These are phyloP conservation scores for Thermophis baileyi DNA, from an alignment of 2,113 vertebrate species.

Conservation along the genomic window DNA sequence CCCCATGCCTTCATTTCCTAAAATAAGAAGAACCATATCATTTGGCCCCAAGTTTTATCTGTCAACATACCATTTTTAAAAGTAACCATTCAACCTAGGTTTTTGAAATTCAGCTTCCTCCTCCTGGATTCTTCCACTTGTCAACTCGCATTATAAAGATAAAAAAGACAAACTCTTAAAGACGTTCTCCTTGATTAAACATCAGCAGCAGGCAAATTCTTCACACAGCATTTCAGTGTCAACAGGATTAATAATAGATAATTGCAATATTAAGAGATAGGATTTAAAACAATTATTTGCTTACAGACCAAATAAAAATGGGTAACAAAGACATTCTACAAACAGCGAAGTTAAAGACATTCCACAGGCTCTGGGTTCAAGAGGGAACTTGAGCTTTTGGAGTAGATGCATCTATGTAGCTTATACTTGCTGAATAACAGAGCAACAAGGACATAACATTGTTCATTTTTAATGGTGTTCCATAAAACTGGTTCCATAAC, in stretches of 20 bases:
- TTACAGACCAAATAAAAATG: not conserved
- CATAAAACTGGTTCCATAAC: not conserved
- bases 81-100: not conserved
- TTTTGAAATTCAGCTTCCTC: slow-evolving; percentile 37
- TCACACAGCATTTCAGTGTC: slow-evolving; percentile 33
- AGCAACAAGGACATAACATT: not conserved
- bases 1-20: slow-evolving; percentile 27
- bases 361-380: not conserved
- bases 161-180: slow-evolving; percentile 51
- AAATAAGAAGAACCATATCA: slow-evolving; percentile 30
- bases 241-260: slow-evolving; percentile 44
- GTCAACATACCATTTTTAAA: slow-evolving; percentile 36
- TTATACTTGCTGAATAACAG: not conserved
- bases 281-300: slow-evolving; percentile 29
- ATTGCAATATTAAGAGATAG: slow-evolving; percentile 38
- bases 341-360: not conserved
- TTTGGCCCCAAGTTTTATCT: slow-evolving; percentile 45
- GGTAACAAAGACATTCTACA: not conserved
- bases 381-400: not conserved
- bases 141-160: slow-evolving; percentile 56
- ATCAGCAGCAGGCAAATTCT: slow-evolving; percentile 36
- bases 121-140: slow-evolving; percentile 54
- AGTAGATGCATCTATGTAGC: not conserved
- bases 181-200: slow-evolving; percentile 48
- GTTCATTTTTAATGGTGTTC: slow-evolving; percentile 7